A percentile compares a stretch with the other conserved stretches of the same genome.
Conservation (phyloP, 2,888 invertebrate genomes). For the Mystacides longicornis region DNA sequence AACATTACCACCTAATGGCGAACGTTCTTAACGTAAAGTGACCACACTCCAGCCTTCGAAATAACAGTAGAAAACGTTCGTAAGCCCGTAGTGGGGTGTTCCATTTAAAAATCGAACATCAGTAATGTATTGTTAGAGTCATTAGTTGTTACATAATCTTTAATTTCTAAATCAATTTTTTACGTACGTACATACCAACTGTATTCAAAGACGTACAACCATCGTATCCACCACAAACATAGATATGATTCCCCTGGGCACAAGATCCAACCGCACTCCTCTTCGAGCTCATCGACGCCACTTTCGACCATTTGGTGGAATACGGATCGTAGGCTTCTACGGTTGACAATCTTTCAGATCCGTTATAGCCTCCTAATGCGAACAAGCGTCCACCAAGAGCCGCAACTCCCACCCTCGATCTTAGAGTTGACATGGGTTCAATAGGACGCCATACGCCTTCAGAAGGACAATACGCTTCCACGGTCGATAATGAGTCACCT, state of each 20-base stretch:
- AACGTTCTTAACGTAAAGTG: no score
- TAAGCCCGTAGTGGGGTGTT: no score
- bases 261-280: conserved; percentile 77
- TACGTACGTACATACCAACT: conserved; percentile 48
- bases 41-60: no score
- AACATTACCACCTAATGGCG: no score
- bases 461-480: conserved; percentile 74
- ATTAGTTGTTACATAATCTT: no score
- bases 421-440: conserved; percentile 76
- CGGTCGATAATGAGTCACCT: conserved; percentile 74
- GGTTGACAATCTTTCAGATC: conserved; percentile 69
- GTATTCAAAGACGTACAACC: conserved; percentile 76
- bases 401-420: conserved; percentile 78
- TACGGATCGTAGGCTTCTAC: conserved; percentile 79
- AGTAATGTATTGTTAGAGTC: no score
- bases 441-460: conserved; percentile 64
- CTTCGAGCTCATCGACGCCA: conserved; percentile 73
- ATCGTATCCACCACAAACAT: conserved; percentile 81
- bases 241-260: conserved; percentile 69
- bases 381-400: conserved; percentile 70
- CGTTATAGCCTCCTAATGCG: conserved; percentile 83
- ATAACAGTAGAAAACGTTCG: no score
- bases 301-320: conserved; percentile 65
- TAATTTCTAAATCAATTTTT: no score
- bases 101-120: no score